Conservation (phyloP, 2,113 vertebrate species). For the zebrafish (Danio rerio) region GRCz12tu NC_133182.1:33725501-33726000, state of each 20-base stretch:
- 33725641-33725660: slow-evolving; percentile 54
- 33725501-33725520: slow-evolving; percentile 15
- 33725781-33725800: slow-evolving; percentile 40
- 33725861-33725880: slow-evolving; percentile 38
- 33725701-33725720: slow-evolving; percentile 54
- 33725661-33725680: slow-evolving; percentile 73
- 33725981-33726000: slow-evolving; percentile 87
- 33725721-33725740: neutral
- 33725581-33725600: slow-evolving; percentile 59
- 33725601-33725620: slow-evolving; percentile 65
- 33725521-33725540: slow-evolving; percentile 9
- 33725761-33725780: slow-evolving; percentile 38
- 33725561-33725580: slow-evolving; percentile 25
- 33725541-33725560: slow-evolving; percentile 34
- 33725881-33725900: neutral
- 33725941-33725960: slow-evolving; percentile 68
- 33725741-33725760: slow-evolving; percentile 32
- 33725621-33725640: slow-evolving; percentile 59
- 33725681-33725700: slow-evolving; percentile 67
- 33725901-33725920: slow-evolving; percentile 59
- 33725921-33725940: slow-evolving; percentile 72
- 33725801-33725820: slow-evolving; percentile 44
- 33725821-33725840: slow-evolving; percentile 46
- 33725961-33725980: slow-evolving; percentile 67
- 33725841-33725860: slow-evolving; percentile 37